Conservation (phyloP, 1,140 invertebrate species). For the Lordiphosa stackelbergi region DNA sequence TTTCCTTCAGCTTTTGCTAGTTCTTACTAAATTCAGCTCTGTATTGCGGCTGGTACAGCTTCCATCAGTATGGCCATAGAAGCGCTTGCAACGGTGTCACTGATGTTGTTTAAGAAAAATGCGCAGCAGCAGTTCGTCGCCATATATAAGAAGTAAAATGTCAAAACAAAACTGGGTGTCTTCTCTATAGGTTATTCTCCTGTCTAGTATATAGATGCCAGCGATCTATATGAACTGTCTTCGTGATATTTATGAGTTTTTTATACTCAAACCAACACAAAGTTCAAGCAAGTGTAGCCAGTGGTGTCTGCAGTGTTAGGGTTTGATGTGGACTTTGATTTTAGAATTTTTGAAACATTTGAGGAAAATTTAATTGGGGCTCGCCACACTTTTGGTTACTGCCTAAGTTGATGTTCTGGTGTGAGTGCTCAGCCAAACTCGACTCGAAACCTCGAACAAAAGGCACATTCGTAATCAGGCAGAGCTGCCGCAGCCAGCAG, state of each 20-base stretch:
- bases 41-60: conserved; percentile 35
- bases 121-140: conserved; percentile 56
- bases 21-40: conserved; percentile 42
- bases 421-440: conserved; percentile 45
- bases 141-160: conserved; percentile 40
- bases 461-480: conserved; percentile 55
- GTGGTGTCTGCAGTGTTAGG: too few species aligned
- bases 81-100: conserved; percentile 28
- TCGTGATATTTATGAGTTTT: conserved; percentile 8
- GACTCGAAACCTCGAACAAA: conserved; percentile 72
- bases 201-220: conserved; percentile 44
- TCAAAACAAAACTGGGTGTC: conserved; percentile 3
- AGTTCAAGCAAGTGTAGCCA: too few species aligned
- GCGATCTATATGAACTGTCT: conserved; percentile 18
- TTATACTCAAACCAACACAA: too few species aligned
- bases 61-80: conserved; percentile 40
- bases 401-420: conserved; percentile 37
- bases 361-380: conserved; percentile 20
- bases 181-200: conserved; percentile 15
- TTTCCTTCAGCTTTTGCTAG: background rate
- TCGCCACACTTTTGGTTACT: conserved; percentile 55
- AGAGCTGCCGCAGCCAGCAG: conserved; percentile 28
- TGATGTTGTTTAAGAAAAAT: conserved; percentile 48
- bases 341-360: background rate
- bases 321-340: conserved; percentile 24